Evolutionary conservation across 2,797 vertebrate species (phyloP).

Genomic region (Eutrigla gurnardus): DNA sequence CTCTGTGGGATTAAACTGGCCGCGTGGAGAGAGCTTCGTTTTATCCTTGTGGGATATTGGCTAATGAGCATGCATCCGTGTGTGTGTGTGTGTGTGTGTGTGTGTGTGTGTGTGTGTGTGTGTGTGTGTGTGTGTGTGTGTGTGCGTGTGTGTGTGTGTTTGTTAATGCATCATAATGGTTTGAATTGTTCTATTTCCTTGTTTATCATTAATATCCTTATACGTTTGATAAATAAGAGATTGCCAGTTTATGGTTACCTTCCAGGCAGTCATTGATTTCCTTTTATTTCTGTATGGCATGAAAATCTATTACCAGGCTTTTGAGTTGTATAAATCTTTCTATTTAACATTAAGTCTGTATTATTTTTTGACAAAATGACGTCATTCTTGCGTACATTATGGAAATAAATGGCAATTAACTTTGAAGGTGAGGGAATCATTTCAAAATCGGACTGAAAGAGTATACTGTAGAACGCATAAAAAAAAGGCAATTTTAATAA

Average conservation of each 20-base stretch:
- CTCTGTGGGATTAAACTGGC: conserved; percentile 66
- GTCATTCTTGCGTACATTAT: neutral
- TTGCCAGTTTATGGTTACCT: neutral
- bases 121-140: conserved; percentile 14
- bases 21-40: conserved; percentile 50
- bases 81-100: conserved; percentile 16
- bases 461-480: neutral
- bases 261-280: conserved; percentile 13
- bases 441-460: neutral
- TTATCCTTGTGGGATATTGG: conserved; percentile 75
- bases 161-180: conserved; percentile 2
- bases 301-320: neutral
- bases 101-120: conserved; percentile 6
- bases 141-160: neutral
- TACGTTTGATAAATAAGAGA: neutral
- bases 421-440: neutral
- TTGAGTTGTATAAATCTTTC: neutral
- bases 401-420: neutral
- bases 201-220: neutral
- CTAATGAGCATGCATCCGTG: conserved; percentile 69
- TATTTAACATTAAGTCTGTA: neutral
- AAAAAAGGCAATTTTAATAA: neutral
- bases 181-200: neutral
- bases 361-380: neutral
- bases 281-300: conserved; percentile 1